Conservation (phyloP, 2,888 invertebrate genomes). For the Apamea crenata region DNA sequence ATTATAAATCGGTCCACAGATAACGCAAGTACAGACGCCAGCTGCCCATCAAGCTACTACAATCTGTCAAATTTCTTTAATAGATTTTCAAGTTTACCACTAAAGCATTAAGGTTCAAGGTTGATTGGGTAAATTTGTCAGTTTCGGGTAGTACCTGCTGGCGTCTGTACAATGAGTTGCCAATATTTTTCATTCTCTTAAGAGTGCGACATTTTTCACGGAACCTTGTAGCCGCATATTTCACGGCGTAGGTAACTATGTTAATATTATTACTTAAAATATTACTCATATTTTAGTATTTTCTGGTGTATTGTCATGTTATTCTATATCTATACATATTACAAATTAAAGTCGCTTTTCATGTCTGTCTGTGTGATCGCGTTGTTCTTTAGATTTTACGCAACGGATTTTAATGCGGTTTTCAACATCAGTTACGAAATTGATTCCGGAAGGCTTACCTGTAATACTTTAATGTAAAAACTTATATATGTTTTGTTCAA, state of each 20-base stretch:
- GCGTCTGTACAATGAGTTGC: constrained; percentile 43
- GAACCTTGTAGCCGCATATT: constrained; percentile 42
- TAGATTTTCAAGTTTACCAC: no score
- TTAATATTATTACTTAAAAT: constrained; percentile 14
- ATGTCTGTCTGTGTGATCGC: not conserved
- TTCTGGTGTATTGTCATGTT: not conserved
- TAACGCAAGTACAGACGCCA: constrained; percentile 10
- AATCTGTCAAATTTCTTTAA: no score
- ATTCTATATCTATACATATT: not conserved
- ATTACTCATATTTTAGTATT: constrained; percentile 26
- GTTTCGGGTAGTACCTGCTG: no score
- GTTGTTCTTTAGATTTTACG: not conserved
- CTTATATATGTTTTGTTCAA: not conserved
- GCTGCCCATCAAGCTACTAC: no score
- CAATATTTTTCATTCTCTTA: constrained; percentile 55
- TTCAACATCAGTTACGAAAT: not conserved
- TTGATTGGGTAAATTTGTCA: no score
- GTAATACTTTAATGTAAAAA: no score
- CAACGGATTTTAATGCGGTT: no score
- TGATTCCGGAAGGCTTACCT: not conserved
- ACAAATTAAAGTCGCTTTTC: not conserved
- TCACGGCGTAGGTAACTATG: constrained; percentile 21
- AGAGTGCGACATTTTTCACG: constrained; percentile 46
- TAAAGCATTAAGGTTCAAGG: no score
- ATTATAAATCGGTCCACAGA: constrained; percentile 34